Base-by-base conservation (phyloP, 2,888 invertebrate species). In the Caradrina clavipalpis region DNA sequence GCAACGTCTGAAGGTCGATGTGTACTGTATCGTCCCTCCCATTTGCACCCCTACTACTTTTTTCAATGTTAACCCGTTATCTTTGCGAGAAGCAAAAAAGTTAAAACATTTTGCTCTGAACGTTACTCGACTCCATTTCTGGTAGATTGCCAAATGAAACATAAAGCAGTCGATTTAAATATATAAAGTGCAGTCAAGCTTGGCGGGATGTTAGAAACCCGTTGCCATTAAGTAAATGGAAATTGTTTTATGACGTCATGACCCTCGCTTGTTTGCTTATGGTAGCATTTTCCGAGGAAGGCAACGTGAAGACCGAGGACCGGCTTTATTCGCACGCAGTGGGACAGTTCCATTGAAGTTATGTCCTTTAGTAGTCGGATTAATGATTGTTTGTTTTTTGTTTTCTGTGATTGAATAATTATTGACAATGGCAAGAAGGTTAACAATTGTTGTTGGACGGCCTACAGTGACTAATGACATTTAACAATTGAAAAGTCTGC, bases 1-100 rank as follows among this genome's bases (percentile, higher is more conserved):
- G 57, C 56, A n/a, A 65, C 63, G 81, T 81, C 80, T 86, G 84
- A 87, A 87, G 87, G 87, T 82, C 87, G 71, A 47, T 22, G 53
- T 75, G 56, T 83, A 80, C 67, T 62, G 39, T 59, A 57, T 77
- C 70, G 76, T 67, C 73, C 63, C 82, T 84, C 74, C 58, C 62
- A 69, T 79, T 76, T 56, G 17, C 31, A 67, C 69, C 74, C 69
- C 78, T 80, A 73, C 77, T 54, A 78, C 71, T 60, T 74, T 83
- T 70, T 71, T 73, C 50, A 60, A 54, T 55, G 22, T 56, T 60
- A 66, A 74, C 54, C 39, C 64, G 55, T 61, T 74, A 64, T 74
- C 61, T 75, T 58, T 50, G 60, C n/a, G 53, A 54, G 35, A 42
- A 49, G 19, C 39, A 54, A 66, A 73, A 71, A 75, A 62, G 19